Conservation (phyloP, 2,888 invertebrate species). For the Brenthis ino region DNA sequence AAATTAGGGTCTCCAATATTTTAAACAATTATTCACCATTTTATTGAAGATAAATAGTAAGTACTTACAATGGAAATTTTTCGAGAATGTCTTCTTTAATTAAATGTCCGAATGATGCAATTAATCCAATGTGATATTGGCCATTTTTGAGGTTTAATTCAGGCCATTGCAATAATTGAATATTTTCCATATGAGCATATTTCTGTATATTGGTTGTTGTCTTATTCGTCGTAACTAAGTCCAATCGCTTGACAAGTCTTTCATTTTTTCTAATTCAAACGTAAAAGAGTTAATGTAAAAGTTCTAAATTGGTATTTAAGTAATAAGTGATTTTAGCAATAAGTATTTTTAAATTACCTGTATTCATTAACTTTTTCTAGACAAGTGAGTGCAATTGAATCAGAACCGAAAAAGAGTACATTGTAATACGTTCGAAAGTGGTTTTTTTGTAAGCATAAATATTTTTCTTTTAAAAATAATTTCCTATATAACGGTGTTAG, state of each 20-base stretch:
- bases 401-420: constrained; percentile 92
- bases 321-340: constrained; percentile 44
- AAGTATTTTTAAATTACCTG: constrained; percentile 73
- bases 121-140: constrained; percentile 91
- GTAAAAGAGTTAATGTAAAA: constrained; percentile 4
- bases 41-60: background rate
- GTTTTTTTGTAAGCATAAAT: constrained; percentile 45
- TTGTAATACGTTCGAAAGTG: constrained; percentile 54
- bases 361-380: constrained; percentile 85
- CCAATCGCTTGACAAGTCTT: constrained; percentile 78
- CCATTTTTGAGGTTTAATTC: constrained; percentile 60
- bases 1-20: constrained; percentile 43
- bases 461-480: constrained; percentile 50
- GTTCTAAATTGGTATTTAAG: background rate
- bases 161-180: constrained; percentile 87
- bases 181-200: constrained; percentile 84
- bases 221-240: constrained; percentile 87
- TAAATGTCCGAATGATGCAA: constrained; percentile 96
- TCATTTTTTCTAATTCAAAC: constrained; percentile 72
- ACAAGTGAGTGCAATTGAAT: constrained; percentile 90
- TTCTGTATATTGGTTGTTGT: constrained; percentile 84
- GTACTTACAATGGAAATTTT: constrained; percentile 90
- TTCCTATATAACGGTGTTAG: constrained; percentile 49
- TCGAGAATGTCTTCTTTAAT: constrained; percentile 89
- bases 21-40: background rate